Evolutionary conservation across 2,797 vertebrate species (phyloP).

Genomic region (Sorex maritimensis): DNA sequence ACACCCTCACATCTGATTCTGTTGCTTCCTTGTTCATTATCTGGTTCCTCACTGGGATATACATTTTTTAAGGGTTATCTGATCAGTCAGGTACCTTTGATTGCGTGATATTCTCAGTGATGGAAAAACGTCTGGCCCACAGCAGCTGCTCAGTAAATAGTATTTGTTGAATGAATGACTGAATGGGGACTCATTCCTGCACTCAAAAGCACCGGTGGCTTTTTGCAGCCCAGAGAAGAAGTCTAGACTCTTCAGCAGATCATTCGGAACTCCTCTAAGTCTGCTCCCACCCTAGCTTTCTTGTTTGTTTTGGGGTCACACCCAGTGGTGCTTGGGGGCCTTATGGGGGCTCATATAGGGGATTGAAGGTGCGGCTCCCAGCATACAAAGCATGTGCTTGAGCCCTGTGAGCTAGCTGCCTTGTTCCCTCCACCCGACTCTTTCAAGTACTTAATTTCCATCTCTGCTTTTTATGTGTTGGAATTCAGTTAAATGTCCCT

Average conservation of each 20-base stretch:
- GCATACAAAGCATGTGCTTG: background rate
- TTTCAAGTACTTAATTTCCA: background rate
- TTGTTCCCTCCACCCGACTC: background rate
- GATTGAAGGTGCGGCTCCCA: too few species aligned
- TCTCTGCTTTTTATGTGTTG: background rate
- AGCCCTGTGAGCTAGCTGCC: background rate
- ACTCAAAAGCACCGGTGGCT: slow-evolving; percentile 28
- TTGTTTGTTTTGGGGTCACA: too few species aligned
- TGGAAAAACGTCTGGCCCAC: background rate
- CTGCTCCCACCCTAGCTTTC: background rate
- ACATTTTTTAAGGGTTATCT: background rate
- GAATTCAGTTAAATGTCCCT: background rate
- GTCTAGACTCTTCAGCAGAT: background rate
- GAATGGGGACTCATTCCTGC: background rate
- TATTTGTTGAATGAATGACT: background rate
- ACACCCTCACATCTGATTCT: background rate
- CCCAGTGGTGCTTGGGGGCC: too few species aligned
- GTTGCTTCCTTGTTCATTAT: background rate
- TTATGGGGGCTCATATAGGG: too few species aligned
- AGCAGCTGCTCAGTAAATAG: background rate
- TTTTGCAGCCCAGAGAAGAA: slow-evolving; percentile 15
- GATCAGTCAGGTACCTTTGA: background rate
- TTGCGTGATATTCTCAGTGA: background rate
- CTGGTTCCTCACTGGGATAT: background rate
- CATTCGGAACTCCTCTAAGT: slow-evolving; percentile 48